Percentiles rank a stretch among this genome's conserved stretches.
Evolutionary conservation across 2,797 vertebrate genomes (phyloP).

Genomic region (Menidia menidia): DNA sequence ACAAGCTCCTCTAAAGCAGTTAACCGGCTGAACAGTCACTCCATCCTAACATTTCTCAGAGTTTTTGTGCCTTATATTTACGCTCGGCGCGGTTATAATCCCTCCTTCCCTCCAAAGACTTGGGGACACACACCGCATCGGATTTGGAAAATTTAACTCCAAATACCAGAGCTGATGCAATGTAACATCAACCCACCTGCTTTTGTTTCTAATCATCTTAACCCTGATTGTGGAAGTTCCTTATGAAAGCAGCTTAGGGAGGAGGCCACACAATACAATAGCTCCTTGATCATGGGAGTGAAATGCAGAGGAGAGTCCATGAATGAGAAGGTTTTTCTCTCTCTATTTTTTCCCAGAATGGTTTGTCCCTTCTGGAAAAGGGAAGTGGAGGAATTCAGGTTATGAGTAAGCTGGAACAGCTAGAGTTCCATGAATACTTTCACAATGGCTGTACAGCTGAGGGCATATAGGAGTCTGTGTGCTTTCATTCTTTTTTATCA

Average conservation of each 20-base stretch:
- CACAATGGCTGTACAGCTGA: slow-evolving; percentile 25
- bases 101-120: slow-evolving; percentile 29
- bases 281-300: slow-evolving; percentile 46
- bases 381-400: slow-evolving; percentile 69
- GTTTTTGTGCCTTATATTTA: slow-evolving; percentile 30
- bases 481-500: slow-evolving; percentile 34
- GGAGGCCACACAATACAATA: slow-evolving; percentile 48
- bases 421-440: slow-evolving; percentile 64
- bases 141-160: slow-evolving; percentile 57
- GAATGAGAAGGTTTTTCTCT: slow-evolving; percentile 10
- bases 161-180: slow-evolving; percentile 63
- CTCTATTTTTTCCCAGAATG: background rate
- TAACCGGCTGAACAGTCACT: slow-evolving; percentile 12
- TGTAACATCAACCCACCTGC: slow-evolving; percentile 55
- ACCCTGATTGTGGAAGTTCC: slow-evolving; percentile 45
- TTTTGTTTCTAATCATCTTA: slow-evolving; percentile 74
- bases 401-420: slow-evolving; percentile 37
- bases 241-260: slow-evolving; percentile 63
- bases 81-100: slow-evolving; percentile 44
- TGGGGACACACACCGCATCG: slow-evolving; percentile 51
- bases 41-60: slow-evolving; percentile 1
- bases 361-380: slow-evolving; percentile 39
- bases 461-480: slow-evolving; percentile 7
- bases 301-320: slow-evolving; percentile 40
- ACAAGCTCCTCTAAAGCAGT: background rate